phyloP scores from a whole-genome alignment of 2,113 vertebrate species.

The Gavialis gangeticus region DNA sequence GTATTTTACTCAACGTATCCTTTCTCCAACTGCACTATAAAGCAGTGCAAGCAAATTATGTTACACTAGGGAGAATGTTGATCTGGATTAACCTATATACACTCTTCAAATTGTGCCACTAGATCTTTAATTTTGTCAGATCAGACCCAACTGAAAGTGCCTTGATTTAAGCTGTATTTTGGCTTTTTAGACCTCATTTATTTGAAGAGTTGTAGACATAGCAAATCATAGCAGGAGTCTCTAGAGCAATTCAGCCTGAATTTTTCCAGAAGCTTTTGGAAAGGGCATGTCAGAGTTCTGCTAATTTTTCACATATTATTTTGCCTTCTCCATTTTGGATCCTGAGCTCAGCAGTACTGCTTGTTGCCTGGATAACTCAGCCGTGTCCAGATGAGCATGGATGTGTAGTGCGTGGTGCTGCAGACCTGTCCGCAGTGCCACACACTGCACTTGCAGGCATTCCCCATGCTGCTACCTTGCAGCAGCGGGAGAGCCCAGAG shows the following conservation, averaged over 20 bases:
- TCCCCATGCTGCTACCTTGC: too few species aligned
- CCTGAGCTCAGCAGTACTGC: neutral
- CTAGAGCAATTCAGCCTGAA: neutral
- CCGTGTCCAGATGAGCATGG: too few species aligned
- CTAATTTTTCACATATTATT: accelerated
- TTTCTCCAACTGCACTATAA: neutral
- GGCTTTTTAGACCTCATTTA: neutral
- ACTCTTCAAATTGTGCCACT: neutral
- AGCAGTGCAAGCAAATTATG: neutral
- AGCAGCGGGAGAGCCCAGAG: too few species aligned
- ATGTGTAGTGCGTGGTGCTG: too few species aligned
- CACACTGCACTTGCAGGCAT: too few species aligned
- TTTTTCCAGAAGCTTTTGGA: neutral
- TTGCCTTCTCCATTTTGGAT: neutral
- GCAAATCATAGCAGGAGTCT: neutral
- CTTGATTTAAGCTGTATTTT: neutral
- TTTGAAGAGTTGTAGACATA: neutral
- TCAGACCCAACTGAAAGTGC: neutral
- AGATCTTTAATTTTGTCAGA: neutral
- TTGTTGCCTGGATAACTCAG: neutral
- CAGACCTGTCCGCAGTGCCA: too few species aligned
- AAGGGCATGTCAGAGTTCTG: neutral
- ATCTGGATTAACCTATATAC: neutral
- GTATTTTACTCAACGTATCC: neutral
- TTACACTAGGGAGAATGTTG: neutral